These are phyloP conservation scores for Xiphophorus birchmanni DNA, from an alignment of 2,797 vertebrate genomes.

Conservation along the genomic window DNA sequence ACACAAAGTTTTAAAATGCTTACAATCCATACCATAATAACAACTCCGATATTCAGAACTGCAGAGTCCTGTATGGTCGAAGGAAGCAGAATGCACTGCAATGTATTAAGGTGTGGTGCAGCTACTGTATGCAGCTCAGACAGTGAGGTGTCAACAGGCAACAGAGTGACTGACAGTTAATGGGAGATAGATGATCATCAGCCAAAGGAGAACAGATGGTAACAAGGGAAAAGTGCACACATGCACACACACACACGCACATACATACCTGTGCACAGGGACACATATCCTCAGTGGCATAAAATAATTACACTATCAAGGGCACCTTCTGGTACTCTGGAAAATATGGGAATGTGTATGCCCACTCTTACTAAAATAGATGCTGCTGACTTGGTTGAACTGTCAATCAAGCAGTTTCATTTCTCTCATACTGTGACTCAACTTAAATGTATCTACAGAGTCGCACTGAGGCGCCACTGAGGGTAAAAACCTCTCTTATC, in stretches of 20 bases:
- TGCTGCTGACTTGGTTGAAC: conserved; percentile 38
- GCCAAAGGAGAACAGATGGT: conserved; percentile 61
- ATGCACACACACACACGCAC: neutral
- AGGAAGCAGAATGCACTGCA: conserved; percentile 3
- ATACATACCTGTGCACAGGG: neutral
- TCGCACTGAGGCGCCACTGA: neutral
- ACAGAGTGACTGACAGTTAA: conserved; percentile 65
- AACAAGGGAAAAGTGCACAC: conserved; percentile 41
- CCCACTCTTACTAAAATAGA: conserved; percentile 35
- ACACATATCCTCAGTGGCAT: conserved; percentile 9
- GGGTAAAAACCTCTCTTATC: neutral
- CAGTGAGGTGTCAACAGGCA: conserved; percentile 44
- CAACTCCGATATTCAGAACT: neutral
- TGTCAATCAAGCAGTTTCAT: conserved; percentile 34
- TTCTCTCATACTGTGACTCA: conserved; percentile 18
- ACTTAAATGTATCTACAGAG: conserved; percentile 12
- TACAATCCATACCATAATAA: neutral
- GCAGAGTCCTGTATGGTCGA: neutral
- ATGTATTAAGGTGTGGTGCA: conserved; percentile 2
- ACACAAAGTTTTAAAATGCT: neutral
- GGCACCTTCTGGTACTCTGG: conserved; percentile 56
- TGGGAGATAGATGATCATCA: conserved; percentile 62
- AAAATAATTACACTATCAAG: conserved; percentile 53
- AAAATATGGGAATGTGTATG: conserved; percentile 24
- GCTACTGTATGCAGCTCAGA: conserved; percentile 30